phyloP scores from a whole-genome alignment of 2,797 vertebrate genomes.

The Bucorvus abyssinicus region DNA sequence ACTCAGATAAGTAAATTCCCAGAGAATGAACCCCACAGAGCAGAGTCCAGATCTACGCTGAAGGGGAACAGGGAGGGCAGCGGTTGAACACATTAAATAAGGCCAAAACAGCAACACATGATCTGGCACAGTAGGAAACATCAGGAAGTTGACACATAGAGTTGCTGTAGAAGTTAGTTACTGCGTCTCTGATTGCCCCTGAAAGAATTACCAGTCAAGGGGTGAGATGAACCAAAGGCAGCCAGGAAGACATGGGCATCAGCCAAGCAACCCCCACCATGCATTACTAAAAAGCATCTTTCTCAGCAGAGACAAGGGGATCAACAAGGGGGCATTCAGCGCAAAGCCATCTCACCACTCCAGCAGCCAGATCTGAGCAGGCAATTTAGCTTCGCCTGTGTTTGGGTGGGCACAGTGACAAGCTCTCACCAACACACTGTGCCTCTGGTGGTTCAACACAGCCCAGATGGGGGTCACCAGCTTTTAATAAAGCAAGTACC shows the following conservation, averaged over 20 bases:
- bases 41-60: neutral
- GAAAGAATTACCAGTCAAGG: neutral
- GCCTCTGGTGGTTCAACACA: neutral
- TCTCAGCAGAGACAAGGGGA: neutral
- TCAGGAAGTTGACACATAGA: neutral
- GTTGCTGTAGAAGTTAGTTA: neutral
- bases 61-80: neutral
- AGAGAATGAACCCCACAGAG: neutral
- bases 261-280: neutral
- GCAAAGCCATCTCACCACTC: neutral
- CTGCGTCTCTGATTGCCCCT: neutral
- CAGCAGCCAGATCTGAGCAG: neutral
- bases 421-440: neutral
- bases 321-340: rapidly evolving
- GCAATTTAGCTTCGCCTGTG: neutral
- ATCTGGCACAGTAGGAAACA: neutral
- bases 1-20: neutral
- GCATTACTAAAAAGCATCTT: neutral
- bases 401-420: neutral
- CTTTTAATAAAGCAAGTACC: neutral
- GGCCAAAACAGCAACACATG: neutral
- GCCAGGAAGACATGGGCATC: neutral
- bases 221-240: neutral
- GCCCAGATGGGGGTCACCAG: neutral
- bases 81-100: neutral